These are phyloP conservation scores for Laothoe populi DNA, from an alignment of 2,888 invertebrate genomes.

Conservation along the genomic window DNA sequence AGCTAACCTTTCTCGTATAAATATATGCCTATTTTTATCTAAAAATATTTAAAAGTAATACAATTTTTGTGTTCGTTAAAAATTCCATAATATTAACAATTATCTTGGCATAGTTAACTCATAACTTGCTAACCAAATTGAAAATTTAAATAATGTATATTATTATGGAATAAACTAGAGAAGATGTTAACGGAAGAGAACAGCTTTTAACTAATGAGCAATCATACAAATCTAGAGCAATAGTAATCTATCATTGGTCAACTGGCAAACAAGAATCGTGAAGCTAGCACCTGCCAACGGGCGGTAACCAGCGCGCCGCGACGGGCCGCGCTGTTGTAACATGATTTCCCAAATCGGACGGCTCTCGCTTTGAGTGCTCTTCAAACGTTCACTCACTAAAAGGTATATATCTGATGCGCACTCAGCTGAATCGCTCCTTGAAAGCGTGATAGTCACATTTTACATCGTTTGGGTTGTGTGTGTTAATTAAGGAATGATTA, in stretches of 20 bases:
- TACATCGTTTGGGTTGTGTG: background rate
- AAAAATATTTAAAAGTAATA: too few species aligned
- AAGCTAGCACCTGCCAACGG: background rate
- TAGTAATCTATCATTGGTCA: slow-evolving; percentile 15
- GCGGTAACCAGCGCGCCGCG: background rate
- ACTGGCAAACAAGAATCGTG: slow-evolving; percentile 23
- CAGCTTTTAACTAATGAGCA: background rate
- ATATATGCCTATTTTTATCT: too few species aligned
- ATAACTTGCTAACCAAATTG: too few species aligned
- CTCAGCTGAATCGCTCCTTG: slow-evolving; percentile 53
- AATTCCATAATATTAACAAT: too few species aligned
- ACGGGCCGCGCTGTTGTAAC: slow-evolving; percentile 45
- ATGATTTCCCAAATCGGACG: slow-evolving; percentile 79
- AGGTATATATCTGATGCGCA: slow-evolving; percentile 61
- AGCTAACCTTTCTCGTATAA: too few species aligned
- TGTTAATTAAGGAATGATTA: slow-evolving; percentile 2
- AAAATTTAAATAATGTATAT: too few species aligned
- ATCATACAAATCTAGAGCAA: slow-evolving; percentile 5
- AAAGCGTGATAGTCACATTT: slow-evolving; percentile 41
- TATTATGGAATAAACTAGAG: too few species aligned
- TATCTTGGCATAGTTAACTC: too few species aligned
- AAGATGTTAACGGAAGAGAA: background rate
- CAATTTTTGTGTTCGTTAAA: too few species aligned
- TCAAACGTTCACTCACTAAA: slow-evolving; percentile 61
- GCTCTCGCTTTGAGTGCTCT: slow-evolving; percentile 74